phyloP scores from a whole-genome alignment of 2,888 invertebrate genomes.

The Sicus ferrugineus region DNA sequence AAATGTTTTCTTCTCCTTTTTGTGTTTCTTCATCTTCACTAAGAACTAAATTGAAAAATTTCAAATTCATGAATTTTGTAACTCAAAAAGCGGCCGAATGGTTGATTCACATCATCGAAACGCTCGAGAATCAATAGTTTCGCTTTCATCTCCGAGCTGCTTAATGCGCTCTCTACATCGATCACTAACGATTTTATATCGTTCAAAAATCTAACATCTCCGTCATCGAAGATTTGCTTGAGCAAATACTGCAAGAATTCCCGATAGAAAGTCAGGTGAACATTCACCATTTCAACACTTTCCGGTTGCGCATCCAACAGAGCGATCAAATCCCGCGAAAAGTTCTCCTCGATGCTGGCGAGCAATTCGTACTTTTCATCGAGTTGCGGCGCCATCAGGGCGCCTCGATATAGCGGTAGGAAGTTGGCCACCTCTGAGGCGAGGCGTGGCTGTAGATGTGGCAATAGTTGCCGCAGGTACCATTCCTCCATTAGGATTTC shows the following conservation, averaged over 20 bases:
- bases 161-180: slow-evolving; percentile 31
- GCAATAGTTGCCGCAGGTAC: slow-evolving; percentile 40
- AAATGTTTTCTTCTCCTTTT: background rate
- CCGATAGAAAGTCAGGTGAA: slow-evolving; percentile 39
- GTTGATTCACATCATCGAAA: slow-evolving; percentile 42
- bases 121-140: slow-evolving; percentile 36
- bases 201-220: slow-evolving; percentile 15
- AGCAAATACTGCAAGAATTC: slow-evolving; percentile 41
- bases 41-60: slow-evolving; percentile 40
- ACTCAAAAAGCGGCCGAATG: slow-evolving; percentile 42
- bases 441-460: slow-evolving; percentile 32
- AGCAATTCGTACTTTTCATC: slow-evolving; percentile 42
- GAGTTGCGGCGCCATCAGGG: slow-evolving; percentile 31
- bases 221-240: slow-evolving; percentile 24
- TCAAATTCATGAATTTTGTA: slow-evolving; percentile 41
- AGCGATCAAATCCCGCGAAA: slow-evolving; percentile 31
- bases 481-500: slow-evolving; percentile 43
- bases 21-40: background rate
- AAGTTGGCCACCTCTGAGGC: slow-evolving; percentile 32
- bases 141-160: background rate
- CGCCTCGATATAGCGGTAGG: slow-evolving; percentile 34
- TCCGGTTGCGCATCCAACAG: slow-evolving; percentile 35
- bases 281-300: slow-evolving; percentile 34
- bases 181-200: slow-evolving; percentile 12
- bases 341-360: slow-evolving; percentile 38